A percentile compares a stretch with the other conserved stretches of the same genome.
Evolutionary conservation across 2,888 invertebrate genomes (phyloP).

Genomic region (Sinopyrophorus schimmeli): DNA sequence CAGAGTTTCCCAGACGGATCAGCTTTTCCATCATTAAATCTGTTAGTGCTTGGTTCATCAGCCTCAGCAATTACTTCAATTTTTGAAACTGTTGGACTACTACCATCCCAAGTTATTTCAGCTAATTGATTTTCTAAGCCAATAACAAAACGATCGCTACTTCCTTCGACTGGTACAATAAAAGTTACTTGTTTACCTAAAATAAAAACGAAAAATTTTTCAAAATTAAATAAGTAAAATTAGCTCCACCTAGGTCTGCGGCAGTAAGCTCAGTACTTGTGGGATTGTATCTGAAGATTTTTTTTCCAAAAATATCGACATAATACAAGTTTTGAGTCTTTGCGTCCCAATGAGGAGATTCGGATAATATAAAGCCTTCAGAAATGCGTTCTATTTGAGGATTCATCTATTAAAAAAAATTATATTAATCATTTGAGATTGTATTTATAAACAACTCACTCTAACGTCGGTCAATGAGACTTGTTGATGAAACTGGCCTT

Average conservation of each 20-base stretch:
- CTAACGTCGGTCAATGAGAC: no score
- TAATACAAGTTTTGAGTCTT: slow-evolving; percentile 65
- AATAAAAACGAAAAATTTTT: slow-evolving; percentile 22
- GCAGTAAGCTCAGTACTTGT: slow-evolving; percentile 40
- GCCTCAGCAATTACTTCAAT: slow-evolving; percentile 61
- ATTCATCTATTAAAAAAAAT: slow-evolving; percentile 36
- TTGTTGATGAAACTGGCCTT: no score
- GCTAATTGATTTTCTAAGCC: slow-evolving; percentile 63
- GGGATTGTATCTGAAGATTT: slow-evolving; percentile 43
- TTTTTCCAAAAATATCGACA: slow-evolving; percentile 61
- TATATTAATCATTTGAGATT: no score
- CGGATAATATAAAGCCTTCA: slow-evolving; percentile 62
- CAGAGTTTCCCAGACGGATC: slow-evolving; percentile 74
- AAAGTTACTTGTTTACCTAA: slow-evolving; percentile 52
- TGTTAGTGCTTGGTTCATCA: slow-evolving; percentile 60
- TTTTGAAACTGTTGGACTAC: slow-evolving; percentile 57
- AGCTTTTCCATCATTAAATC: slow-evolving; percentile 81
- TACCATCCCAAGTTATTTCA: slow-evolving; percentile 68
- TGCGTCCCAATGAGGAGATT: slow-evolving; percentile 74
- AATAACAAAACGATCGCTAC: slow-evolving; percentile 65
- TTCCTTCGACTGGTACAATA: slow-evolving; percentile 67
- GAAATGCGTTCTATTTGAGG: slow-evolving; percentile 55
- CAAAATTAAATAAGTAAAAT: background rate
- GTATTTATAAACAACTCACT: no score
- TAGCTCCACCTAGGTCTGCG: slow-evolving; percentile 40